A percentile compares a stretch with the other conserved stretches of the same genome.
Conservation (phyloP, 2,797 vertebrate species). For the Megalops cyprinoides region DNA sequence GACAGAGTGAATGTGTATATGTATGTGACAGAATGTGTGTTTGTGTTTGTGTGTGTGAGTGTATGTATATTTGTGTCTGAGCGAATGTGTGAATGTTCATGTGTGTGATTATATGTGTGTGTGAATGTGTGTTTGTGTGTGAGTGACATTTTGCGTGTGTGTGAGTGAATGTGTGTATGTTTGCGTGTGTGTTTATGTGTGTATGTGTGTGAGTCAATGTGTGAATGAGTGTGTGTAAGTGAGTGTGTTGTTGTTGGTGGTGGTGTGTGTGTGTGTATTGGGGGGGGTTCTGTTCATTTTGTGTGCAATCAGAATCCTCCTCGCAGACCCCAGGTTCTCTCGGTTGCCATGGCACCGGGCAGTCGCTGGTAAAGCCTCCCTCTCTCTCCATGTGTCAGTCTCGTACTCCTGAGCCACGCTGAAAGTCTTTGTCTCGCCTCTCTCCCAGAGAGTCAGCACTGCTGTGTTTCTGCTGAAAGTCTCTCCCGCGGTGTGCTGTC, state of each 20-base stretch:
- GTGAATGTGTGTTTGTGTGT: neutral
- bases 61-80: neutral
- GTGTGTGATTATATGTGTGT: neutral
- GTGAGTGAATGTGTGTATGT: neutral
- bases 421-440: conserved; percentile 9
- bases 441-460: neutral
- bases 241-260: too few relatives aligned
- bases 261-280: neutral
- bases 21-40: neutral
- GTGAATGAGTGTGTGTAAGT: too few relatives aligned
- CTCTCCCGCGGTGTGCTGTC: conserved; percentile 34
- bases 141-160: neutral
- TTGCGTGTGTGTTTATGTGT: conserved; percentile 12
- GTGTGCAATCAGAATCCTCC: conserved; percentile 44
- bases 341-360: conserved; percentile 53
- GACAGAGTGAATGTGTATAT: neutral
- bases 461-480: neutral
- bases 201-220: neutral
- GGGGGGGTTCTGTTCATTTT: conserved; percentile 24
- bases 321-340: conserved; percentile 47
- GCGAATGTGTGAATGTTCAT: neutral
- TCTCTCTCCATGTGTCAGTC: conserved; percentile 8
- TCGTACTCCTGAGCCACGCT: neutral
- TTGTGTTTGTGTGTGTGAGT: neutral
- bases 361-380: conserved; percentile 31